Evolutionary conservation across 1,140 invertebrate genomes (phyloP).

Genomic region (Oryctes rhinoceros): DNA sequence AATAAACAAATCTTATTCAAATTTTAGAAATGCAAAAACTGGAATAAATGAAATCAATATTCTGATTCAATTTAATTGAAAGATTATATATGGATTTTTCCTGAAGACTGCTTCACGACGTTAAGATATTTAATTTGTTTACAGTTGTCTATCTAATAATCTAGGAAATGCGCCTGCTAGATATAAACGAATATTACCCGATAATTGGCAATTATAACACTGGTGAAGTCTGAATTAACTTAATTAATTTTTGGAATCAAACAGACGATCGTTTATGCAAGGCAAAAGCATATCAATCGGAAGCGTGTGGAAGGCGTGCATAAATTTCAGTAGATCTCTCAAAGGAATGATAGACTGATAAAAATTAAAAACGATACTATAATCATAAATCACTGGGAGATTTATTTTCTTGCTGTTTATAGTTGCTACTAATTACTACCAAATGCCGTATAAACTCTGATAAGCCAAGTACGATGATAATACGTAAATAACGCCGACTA

Average conservation of each 20-base stretch:
- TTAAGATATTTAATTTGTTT: too few relatives aligned
- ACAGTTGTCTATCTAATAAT: too few relatives aligned
- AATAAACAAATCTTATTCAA: too few relatives aligned
- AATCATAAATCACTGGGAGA: neutral
- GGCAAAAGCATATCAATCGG: neutral
- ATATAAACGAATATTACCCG: neutral
- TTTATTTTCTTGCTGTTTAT: conserved; percentile 27
- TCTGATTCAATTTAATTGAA: too few relatives aligned
- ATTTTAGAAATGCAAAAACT: too few relatives aligned
- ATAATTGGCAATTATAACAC: conserved; percentile 14
- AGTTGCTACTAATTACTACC: conserved; percentile 28
- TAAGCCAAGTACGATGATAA: neutral
- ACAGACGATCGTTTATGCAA: neutral
- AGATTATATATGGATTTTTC: too few relatives aligned
- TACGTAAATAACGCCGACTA: conserved; percentile 22
- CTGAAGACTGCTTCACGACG: too few relatives aligned
- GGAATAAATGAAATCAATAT: too few relatives aligned
- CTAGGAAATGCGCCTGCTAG: neutral
- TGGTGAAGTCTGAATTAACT: neutral
- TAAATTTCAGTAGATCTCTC: conserved; percentile 25
- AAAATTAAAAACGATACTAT: neutral
- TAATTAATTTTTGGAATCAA: conserved; percentile 21
- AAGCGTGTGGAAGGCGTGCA: neutral
- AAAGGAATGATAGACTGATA: neutral
- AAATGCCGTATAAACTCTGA: conserved; percentile 19